These are phyloP conservation scores for Torymus aiolomorphi DNA, from an alignment of 2,888 invertebrate genomes.

Conservation along the genomic window DNA sequence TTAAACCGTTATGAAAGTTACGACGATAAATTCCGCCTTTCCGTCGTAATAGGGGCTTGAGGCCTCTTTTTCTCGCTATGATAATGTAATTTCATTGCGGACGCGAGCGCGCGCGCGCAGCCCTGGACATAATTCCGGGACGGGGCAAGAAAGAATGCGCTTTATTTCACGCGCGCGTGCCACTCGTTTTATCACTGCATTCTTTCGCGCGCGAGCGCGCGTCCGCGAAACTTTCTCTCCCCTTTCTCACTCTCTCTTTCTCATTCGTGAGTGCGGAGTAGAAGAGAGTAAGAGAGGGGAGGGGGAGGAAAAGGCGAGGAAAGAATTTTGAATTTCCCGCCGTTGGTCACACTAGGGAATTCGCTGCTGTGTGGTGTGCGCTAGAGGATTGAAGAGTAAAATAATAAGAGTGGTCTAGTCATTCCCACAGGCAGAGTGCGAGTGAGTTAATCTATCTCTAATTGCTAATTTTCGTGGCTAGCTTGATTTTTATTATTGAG, in stretches of 20 bases:
- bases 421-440: constrained; percentile 13
- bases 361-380: background rate
- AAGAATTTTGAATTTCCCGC: constrained; percentile 28
- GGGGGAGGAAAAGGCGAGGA: background rate
- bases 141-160: constrained; percentile 35
- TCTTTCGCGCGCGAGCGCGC: constrained; percentile 16
- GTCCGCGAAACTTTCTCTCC: constrained; percentile 11
- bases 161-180: constrained; percentile 29
- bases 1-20: constrained; percentile 8
- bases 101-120: background rate
- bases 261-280: background rate
- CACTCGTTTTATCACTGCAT: constrained; percentile 30
- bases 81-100: constrained; percentile 50
- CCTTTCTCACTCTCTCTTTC: background rate
- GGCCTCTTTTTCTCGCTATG: constrained; percentile 30
- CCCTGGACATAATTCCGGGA: constrained; percentile 25
- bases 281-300: background rate
- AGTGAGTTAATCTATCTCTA: constrained; percentile 11
- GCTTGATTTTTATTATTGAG: too few relatives aligned
- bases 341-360: background rate
- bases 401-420: background rate
- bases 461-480: background rate
- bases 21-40: constrained; percentile 29
- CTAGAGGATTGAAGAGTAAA: too few relatives aligned
- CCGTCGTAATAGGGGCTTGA: background rate